These are phyloP conservation scores for Drosophila eohydei DNA, from an alignment of 2,888 invertebrate species.

Conservation along the genomic window DNA sequence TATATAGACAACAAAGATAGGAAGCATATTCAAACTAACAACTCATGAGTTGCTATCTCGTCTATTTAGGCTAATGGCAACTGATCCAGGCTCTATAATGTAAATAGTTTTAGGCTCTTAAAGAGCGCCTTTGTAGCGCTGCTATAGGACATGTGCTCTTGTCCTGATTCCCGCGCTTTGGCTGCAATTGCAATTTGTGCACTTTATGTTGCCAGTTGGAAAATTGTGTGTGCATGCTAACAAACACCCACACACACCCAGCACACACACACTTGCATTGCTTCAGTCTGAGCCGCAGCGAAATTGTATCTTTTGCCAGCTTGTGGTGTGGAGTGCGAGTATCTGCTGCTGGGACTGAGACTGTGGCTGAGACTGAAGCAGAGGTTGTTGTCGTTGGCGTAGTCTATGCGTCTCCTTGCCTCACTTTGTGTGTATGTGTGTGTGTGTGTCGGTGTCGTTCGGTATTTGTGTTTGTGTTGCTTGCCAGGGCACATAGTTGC, in stretches of 20 bases:
- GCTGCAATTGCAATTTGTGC: slow-evolving; percentile 74
- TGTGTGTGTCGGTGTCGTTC: slow-evolving; percentile 8
- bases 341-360: slow-evolving; percentile 29
- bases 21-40: neutral
- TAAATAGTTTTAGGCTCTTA: neutral
- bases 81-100: neutral
- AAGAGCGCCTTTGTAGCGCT: slow-evolving; percentile 8
- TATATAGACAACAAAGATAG: too few relatives aligned
- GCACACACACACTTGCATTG: slow-evolving; percentile 24
- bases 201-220: slow-evolving; percentile 66
- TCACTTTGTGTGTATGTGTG: neutral
- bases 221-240: slow-evolving; percentile 48
- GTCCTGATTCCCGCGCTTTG: slow-evolving; percentile 69
- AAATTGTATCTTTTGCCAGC: slow-evolving; percentile 70
- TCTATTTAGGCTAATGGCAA: neutral
- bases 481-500: slow-evolving; percentile 63
- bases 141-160: slow-evolving; percentile 20
- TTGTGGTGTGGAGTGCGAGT: slow-evolving; percentile 46
- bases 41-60: neutral
- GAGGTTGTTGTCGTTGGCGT: slow-evolving; percentile 41
- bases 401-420: slow-evolving; percentile 34
- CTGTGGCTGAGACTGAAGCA: slow-evolving; percentile 19
- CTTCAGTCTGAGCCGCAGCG: slow-evolving; percentile 30
- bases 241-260: slow-evolving; percentile 16
- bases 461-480: slow-evolving; percentile 11